A percentile compares a stretch with the other conserved stretches of the same genome.
phyloP scores from a whole-genome alignment of 2,888 invertebrate species.

The Poecilobothrus nobilitatus region DNA sequence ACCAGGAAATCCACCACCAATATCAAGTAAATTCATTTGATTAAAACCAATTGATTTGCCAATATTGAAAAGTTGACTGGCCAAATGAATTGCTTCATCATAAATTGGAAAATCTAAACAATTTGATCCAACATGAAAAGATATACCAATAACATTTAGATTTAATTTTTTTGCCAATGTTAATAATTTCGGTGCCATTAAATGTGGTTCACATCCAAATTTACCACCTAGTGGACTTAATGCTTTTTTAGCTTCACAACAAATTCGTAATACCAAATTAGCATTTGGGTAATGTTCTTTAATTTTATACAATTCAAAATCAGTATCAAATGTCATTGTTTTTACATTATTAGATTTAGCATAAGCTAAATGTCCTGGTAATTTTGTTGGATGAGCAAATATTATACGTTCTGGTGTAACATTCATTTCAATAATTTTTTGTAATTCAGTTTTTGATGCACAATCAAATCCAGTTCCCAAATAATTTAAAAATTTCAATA shows the following conservation, averaged over 20 bases:
- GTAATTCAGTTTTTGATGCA: conserved; percentile 82
- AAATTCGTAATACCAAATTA: conserved; percentile 76
- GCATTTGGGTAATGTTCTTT: conserved; percentile 69
- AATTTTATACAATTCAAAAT: conserved; percentile 77
- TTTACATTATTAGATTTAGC: conserved; percentile 64
- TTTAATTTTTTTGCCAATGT: conserved; percentile 65
- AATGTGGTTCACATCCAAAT: conserved; percentile 78
- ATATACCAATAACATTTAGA: conserved; percentile 69
- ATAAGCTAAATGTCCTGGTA: conserved; percentile 74
- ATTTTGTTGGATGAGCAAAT: conserved; percentile 89
- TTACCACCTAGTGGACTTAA: conserved; percentile 88
- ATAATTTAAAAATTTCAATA: conserved; percentile 72
- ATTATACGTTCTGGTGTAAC: conserved; percentile 55
- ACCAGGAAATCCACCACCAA: conserved; percentile 93
- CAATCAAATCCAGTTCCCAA: conserved; percentile 88
- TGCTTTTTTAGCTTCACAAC: conserved; percentile 74
- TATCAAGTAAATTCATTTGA: conserved; percentile 65
- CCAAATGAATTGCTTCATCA: conserved; percentile 64
- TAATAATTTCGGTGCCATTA: conserved; percentile 66
- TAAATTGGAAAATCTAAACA: conserved; percentile 77
- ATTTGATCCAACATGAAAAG: conserved; percentile 94
- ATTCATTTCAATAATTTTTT: conserved; percentile 51
- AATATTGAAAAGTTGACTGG: conserved; percentile 65
- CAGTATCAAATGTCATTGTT: conserved; percentile 86
- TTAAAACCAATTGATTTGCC: conserved; percentile 64